Evolutionary conservation across 2,797 vertebrate species (phyloP).

Genomic region (Spatula versicolor): DNA sequence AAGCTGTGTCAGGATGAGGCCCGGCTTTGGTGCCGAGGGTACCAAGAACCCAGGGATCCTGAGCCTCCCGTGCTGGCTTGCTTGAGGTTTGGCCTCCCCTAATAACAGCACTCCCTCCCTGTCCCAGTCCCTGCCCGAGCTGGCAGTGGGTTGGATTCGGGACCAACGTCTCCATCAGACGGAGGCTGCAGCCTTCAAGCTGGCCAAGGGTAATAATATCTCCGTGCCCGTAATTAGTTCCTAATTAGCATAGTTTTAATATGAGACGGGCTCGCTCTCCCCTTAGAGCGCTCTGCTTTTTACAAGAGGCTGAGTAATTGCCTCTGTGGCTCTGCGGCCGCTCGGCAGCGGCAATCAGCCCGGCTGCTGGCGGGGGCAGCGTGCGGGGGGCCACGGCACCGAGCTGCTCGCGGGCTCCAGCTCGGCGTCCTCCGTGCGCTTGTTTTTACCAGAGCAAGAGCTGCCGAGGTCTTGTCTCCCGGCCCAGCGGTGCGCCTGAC

Average conservation of each 20-base stretch:
- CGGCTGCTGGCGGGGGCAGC: not conserved
- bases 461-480: not conserved
- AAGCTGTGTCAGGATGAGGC: not conserved
- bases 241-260: conserved; percentile 42
- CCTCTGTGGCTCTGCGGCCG: not conserved
- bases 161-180: not conserved
- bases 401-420: not conserved
- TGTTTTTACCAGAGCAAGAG: not conserved
- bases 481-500: not conserved
- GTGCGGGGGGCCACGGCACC: not conserved
- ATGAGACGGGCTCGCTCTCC: not conserved
- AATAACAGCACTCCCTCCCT: not conserved
- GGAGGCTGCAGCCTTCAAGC: not conserved
- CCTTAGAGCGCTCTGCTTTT: not conserved
- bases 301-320: conserved; percentile 35
- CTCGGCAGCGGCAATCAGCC: not conserved
- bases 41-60: not conserved
- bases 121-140: accelerated
- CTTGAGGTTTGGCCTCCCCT: not conserved
- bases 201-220: not conserved
- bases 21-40: not conserved
- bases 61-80: not conserved
- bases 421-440: not conserved
- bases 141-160: not conserved
- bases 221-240: not conserved